Evolutionary conservation across 2,113 vertebrate species (phyloP).

Genomic region (Anseranas semipalmata): DNA sequence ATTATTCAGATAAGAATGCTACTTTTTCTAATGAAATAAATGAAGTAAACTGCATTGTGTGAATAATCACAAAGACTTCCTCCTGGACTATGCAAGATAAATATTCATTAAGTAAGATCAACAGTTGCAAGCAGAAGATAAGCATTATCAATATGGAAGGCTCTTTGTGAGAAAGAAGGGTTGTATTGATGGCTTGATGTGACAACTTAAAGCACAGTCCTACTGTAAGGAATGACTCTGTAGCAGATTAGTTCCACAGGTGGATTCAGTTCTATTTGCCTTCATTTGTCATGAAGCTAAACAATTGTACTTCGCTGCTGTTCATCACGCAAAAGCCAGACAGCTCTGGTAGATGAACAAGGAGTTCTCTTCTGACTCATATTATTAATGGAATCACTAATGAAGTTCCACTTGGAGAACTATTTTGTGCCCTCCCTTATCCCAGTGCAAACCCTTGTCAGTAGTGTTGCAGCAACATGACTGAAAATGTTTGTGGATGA

Average conservation of each 20-base stretch:
- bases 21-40: neutral
- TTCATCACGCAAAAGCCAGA: neutral
- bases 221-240: neutral
- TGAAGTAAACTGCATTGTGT: neutral
- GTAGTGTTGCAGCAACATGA: neutral
- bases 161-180: neutral
- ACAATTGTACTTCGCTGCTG: neutral
- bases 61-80: neutral
- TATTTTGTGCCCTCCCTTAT: neutral
- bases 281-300: neutral
- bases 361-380: neutral
- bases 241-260: neutral
- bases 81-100: neutral
- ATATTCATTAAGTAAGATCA: slow-evolving; percentile 34
- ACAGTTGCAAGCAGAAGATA: neutral
- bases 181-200: neutral
- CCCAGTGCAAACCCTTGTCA: neutral
- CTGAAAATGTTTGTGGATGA: neutral
- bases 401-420: neutral
- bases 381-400: neutral
- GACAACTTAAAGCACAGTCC: neutral
- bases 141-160: neutral
- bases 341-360: neutral
- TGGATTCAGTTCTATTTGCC: neutral
- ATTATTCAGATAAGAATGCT: slow-evolving; percentile 16